Percentiles rank a stretch among this genome's conserved stretches.
These are phyloP conservation scores for Caenorhabditis becei DNA, from an alignment of 2,888 invertebrate species.

Conservation along the genomic window DNA sequence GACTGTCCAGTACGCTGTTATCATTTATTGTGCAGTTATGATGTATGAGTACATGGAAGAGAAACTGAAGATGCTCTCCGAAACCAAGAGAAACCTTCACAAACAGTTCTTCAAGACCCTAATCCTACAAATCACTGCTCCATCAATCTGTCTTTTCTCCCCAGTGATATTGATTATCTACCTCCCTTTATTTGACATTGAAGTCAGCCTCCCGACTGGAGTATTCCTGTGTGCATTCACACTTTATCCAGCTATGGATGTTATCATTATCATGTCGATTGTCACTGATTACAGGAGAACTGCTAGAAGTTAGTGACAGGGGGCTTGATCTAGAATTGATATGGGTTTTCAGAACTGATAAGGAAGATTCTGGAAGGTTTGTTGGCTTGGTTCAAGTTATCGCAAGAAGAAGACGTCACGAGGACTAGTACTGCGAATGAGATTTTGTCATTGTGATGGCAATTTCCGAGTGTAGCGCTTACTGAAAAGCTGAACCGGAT, in stretches of 20 bases:
- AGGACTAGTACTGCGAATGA: too few species aligned
- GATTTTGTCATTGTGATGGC: too few species aligned
- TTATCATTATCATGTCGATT: slow-evolving; percentile 22
- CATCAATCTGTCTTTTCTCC: slow-evolving; percentile 15
- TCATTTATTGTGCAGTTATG: slow-evolving; percentile 25
- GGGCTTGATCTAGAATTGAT: neutral
- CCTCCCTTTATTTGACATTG: slow-evolving; percentile 18
- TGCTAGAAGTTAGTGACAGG: slow-evolving; percentile 5
- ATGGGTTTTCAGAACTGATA: neutral
- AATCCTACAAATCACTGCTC: slow-evolving; percentile 19
- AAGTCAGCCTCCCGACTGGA: slow-evolving; percentile 19
- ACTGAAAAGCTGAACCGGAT: too few species aligned
- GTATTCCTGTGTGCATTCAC: slow-evolving; percentile 14
- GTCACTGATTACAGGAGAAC: slow-evolving; percentile 32
- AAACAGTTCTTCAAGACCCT: slow-evolving; percentile 30
- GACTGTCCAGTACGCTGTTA: slow-evolving; percentile 25
- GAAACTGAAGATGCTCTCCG: slow-evolving; percentile 9
- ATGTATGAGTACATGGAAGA: slow-evolving; percentile 28
- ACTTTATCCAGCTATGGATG: slow-evolving; percentile 39
- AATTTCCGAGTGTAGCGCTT: too few species aligned
- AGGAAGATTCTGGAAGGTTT: neutral
- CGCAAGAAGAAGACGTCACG: too few species aligned
- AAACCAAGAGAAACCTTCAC: neutral
- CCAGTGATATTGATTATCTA: slow-evolving; percentile 21
- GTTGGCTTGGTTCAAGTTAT: too few species aligned